Evolutionary conservation across 2,888 invertebrate genomes (phyloP).

Genomic region (Lottia gigantea): DNA sequence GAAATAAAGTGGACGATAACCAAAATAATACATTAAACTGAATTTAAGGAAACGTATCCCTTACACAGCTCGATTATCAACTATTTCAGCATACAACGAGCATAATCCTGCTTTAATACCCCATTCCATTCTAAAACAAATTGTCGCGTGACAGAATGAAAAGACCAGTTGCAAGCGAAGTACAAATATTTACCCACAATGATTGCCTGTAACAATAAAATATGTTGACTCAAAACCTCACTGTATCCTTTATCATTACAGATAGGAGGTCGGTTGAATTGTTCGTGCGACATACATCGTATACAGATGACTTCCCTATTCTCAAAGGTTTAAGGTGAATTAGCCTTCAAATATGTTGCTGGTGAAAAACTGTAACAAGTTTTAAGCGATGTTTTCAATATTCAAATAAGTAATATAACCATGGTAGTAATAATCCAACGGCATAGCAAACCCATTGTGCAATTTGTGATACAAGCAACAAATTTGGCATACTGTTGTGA

Average conservation of each 20-base stretch:
- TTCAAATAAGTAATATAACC: too few species aligned
- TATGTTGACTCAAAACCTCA: not conserved
- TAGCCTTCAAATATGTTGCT: too few species aligned
- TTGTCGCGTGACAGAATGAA: conserved; percentile 5
- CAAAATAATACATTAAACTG: too few species aligned
- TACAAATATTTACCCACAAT: not conserved
- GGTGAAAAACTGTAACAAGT: too few species aligned
- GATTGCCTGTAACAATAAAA: conserved; percentile 7
- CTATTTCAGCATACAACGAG: not conserved
- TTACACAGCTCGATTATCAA: not conserved
- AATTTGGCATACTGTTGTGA: too few species aligned
- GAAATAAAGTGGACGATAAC: too few species aligned
- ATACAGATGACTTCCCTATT: not conserved
- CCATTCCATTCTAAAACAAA: conserved; percentile 5
- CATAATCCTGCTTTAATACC: not conserved
- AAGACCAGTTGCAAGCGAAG: not conserved
- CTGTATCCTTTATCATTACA: not conserved
- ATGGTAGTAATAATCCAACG: too few species aligned
- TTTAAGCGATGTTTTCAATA: too few species aligned
- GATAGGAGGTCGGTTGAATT: not conserved
- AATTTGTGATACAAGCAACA: too few species aligned
- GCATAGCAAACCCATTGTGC: too few species aligned
- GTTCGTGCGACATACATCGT: not conserved
- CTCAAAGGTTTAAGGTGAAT: not conserved
- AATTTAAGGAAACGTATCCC: too few species aligned